Base-by-base conservation (phyloP, 2,113 vertebrate genomes). In the Zosterops japonicus region DNA sequence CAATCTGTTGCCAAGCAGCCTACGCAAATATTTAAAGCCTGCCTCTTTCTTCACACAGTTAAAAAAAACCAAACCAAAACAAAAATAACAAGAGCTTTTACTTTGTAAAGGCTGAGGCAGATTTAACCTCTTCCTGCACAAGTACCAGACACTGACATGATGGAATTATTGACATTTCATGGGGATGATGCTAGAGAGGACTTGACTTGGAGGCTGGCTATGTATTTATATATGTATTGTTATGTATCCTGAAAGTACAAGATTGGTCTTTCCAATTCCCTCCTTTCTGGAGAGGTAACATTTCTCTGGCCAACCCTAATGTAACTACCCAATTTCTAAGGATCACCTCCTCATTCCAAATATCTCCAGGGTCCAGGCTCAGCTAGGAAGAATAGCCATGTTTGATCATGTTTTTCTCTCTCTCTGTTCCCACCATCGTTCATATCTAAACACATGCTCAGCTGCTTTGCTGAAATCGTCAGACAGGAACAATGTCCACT, bases 1-100 rank as follows among this genome's bases (percentile, higher is more conserved):
- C 83, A 88, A 79, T 86, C 67, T 57, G 96, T 94, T 88, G 92
- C 97, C 84, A 88, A 86, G 96, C 94, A 87, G 72, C 97, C 97
- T 91, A 93, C 94, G 8, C 83, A 98, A 98, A 95, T 97, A 98
- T 97, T 95, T 96, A 67, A 97, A 93, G 95, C 75, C 90, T 94
- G 80, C 79, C 69, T 91, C 59, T 85, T 94, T 87, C 93, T 87
- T 88, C 49, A 85, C 63, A 93, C 80, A n/a, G 31, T 63, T 39
- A 1, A 69, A 83, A 87, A 85, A 61, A 71, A 15, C 4, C 25
- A 46, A 67, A 67, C 0, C 20, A 85, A 52, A 89, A n/a, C 42
- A 83, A 91, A 94, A 95, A 85, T 63, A 74, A 93, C 71, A 95
- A 42, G 65, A 61, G 56, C 64, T 75, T 92, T 78, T 74, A n/a